Conservation (phyloP, 2,113 vertebrate genomes). For the Harpagus bidentatus region DNA sequence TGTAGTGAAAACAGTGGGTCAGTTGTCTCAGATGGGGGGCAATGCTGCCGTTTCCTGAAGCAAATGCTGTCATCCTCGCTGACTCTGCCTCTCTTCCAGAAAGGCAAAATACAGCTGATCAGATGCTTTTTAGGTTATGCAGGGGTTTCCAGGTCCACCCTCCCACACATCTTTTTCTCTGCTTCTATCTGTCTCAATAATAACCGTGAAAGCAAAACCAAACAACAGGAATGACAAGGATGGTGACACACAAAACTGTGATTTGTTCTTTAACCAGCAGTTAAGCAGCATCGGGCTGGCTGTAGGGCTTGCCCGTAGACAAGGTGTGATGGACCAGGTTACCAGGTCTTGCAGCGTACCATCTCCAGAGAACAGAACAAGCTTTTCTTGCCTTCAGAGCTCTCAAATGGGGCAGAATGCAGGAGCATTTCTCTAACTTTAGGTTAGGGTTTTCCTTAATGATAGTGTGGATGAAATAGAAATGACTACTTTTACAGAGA, state of each 20-base stretch:
- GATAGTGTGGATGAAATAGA: background rate
- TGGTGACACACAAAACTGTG: background rate
- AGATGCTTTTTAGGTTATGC: background rate
- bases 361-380: background rate
- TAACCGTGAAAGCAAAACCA: background rate
- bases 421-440: background rate
- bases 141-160: background rate
- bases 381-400: background rate
- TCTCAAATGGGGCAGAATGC: background rate
- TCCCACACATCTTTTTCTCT: background rate
- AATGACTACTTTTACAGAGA: background rate
- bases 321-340: background rate
- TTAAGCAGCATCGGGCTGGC: background rate
- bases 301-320: background rate
- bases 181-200: background rate
- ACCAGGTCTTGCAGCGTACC: background rate
- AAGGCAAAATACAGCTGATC: background rate
- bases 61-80: background rate
- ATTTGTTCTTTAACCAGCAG: background rate
- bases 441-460: background rate
- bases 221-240: background rate
- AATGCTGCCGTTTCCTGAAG: background rate
- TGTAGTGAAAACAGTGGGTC: background rate
- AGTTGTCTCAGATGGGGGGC: background rate
- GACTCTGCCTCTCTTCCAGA: background rate